Base-by-base conservation (phyloP, 2,113 vertebrate genomes). In the Motacilla tschutschensis region DNA sequence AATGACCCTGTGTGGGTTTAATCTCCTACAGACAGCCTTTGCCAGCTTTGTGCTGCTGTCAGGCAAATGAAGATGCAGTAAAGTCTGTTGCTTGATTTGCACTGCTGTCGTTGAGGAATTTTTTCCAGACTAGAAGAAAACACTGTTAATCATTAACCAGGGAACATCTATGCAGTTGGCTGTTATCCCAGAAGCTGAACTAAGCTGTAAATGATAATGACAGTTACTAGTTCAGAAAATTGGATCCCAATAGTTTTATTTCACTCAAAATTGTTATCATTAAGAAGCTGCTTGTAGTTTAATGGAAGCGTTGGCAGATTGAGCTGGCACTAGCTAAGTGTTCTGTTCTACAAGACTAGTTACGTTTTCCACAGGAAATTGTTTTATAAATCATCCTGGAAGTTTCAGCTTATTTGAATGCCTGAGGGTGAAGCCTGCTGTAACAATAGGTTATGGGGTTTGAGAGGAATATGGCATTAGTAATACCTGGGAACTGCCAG, bases 331-430 rank as follows among this genome's bases (percentile, higher is more conserved):
- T 48, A 24, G 44, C 51, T 57, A 41, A 94, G 87, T 94, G 87
- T 95, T 94, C 95, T 90, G 93, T 95, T 96, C 94, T 92, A 82
- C 94, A 94, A 94, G 94, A 76, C 89, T 91, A 94, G 90, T 59
- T 93, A 83, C 36, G 0, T 92, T 94, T 89, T 87, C 91, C 71
- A 31, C 82, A 74, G 95, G 93, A 95, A 96, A 96, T 96, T 89
- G 82, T 94, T 96, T 83, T 84, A 92, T 97, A 95, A 96, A 96
- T 96, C 94, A 95, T 69, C 74, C 67, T 59, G 79, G 65, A 94
- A 88, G 71, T 67, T 92, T 71, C 80, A 88, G 84, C 81, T 85
- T 57, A 64, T 89, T 76, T 81, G 54, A 89, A 88, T 83, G 78
- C 71, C 81, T 70, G 71, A 63, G 67, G 53, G 47, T 93, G 88